These are phyloP conservation scores for Falco naumanni DNA, from an alignment of 2,797 vertebrate genomes.

Conservation along the genomic window DNA sequence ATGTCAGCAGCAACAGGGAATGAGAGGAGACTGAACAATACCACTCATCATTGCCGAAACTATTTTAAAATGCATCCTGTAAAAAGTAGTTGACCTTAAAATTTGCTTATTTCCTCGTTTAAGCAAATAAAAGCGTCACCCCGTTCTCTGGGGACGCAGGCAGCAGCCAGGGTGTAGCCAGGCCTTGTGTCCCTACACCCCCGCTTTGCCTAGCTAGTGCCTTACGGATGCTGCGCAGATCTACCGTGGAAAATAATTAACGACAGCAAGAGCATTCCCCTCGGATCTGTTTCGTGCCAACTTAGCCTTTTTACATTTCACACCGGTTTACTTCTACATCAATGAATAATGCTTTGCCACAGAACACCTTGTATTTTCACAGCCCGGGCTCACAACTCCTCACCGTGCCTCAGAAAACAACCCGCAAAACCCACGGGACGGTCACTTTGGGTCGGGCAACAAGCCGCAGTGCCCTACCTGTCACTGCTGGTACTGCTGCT, in stretches of 20 bases:
- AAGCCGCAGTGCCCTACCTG: constrained; percentile 81
- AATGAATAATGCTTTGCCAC: accelerated
- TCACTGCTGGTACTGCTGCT: constrained; percentile 97
- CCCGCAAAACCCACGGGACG: accelerated
- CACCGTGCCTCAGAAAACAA: accelerated
- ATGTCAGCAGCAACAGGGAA: accelerated
- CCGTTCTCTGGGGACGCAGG: not conserved
- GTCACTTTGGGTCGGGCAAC: not conserved
- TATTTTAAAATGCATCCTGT: not conserved
- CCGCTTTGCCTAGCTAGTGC: not conserved
- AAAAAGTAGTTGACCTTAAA: not conserved
- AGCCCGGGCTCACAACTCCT: accelerated
- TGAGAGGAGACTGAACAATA: not conserved
- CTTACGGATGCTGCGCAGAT: accelerated
- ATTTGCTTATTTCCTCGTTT: not conserved
- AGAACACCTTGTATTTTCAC: not conserved
- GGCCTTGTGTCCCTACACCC: accelerated
- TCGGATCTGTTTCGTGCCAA: not conserved
- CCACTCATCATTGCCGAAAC: not conserved
- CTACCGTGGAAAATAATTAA: not conserved
- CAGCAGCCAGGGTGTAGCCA: not conserved
- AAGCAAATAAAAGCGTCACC: not conserved
- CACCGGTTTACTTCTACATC: accelerated
- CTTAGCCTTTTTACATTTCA: not conserved
- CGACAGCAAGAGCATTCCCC: accelerated